phyloP scores from a whole-genome alignment of 2,113 vertebrate species.

The Ctenomys sociabilis region DNA sequence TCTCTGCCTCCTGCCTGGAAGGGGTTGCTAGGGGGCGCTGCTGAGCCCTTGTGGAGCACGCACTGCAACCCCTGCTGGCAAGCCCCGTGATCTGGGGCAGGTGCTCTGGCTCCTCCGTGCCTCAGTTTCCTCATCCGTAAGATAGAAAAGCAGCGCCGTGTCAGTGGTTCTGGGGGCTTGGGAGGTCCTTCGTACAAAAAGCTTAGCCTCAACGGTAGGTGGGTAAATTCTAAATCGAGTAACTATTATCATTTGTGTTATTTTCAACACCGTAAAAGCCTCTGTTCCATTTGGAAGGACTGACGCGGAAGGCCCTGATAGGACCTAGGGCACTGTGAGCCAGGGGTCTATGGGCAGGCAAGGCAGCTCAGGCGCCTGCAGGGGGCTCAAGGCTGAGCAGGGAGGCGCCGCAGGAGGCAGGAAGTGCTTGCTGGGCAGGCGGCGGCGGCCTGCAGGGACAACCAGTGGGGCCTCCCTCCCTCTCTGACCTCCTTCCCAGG shows the following conservation, averaged over 20 bases:
- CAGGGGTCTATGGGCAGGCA: neutral
- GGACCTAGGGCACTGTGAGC: neutral
- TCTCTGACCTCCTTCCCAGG: conserved; percentile 60
- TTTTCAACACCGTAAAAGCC: neutral
- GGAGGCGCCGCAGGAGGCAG: conserved; percentile 13
- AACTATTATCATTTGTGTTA: neutral
- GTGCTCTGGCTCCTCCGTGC: neutral
- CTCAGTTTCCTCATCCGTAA: conserved; percentile 20
- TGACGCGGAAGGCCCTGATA: neutral
- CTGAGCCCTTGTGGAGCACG: neutral
- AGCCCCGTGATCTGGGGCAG: neutral
- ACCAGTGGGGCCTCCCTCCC: neutral
- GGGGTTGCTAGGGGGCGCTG: neutral
- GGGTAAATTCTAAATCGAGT: too few species aligned
- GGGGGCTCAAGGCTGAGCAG: neutral
- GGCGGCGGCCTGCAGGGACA: neutral
- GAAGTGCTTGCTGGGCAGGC: conserved; percentile 39
- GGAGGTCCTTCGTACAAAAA: neutral
- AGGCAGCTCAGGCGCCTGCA: neutral
- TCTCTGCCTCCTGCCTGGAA: neutral
- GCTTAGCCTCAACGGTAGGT: neutral
- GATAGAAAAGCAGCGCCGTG: neutral
- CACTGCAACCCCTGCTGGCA: neutral
- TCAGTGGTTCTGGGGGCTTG: neutral
- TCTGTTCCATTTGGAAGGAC: neutral